Evolutionary conservation across 2,113 vertebrate species (phyloP), one percentile per base, ranked within the genome.

Genomic region (Pogonocichla stellata): DNA sequence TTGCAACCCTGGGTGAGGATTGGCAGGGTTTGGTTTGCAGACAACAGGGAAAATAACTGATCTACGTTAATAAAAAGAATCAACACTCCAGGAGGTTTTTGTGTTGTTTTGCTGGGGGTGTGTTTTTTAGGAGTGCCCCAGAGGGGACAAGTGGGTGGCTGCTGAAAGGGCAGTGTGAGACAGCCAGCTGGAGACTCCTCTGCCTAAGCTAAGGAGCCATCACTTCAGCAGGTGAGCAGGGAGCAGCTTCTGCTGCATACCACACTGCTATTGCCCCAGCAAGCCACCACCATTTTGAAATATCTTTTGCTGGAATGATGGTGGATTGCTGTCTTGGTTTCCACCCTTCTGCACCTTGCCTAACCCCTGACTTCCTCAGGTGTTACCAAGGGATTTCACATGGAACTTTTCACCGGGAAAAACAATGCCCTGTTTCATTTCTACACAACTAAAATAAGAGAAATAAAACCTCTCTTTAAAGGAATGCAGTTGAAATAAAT

Each of bases 151-250:
- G 73, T 47, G 61, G 88, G 74, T 74, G 64, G 36, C 69, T 95
- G 82, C 79, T 80, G 77, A 93, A 51, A 95, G 78, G 88, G 78
- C 38, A 94, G 53, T 2, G 5, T 50, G 75, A 92, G 65, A 88
- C 94, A 91, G 91, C 73, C 91, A 93, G 16, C 82, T 42, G 65
- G 89, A 83, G 60, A 19, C 69, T 86, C 9, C 89, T 79, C 25
- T 33, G 9, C 57, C 65, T 48, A 36, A 85, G 89, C 48, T 83
- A 94, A 94, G 43, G 88, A 95, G 67, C 0, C 5, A 77, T 56
- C 58, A 29, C 51, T 90, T 82, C 86, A 95, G 83, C 83, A 79
- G 81, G 92, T 82, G 87, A 94, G 57, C 65, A 92, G 61, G 57
- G 74, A 93, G 53, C 48, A 79, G 56, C 43, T 82, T 53, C 88